Percentiles rank a stretch among this genome's conserved stretches.
phyloP scores from a whole-genome alignment of 1,140 invertebrate species.

The Pseudomyrmex gracilis region DNA sequence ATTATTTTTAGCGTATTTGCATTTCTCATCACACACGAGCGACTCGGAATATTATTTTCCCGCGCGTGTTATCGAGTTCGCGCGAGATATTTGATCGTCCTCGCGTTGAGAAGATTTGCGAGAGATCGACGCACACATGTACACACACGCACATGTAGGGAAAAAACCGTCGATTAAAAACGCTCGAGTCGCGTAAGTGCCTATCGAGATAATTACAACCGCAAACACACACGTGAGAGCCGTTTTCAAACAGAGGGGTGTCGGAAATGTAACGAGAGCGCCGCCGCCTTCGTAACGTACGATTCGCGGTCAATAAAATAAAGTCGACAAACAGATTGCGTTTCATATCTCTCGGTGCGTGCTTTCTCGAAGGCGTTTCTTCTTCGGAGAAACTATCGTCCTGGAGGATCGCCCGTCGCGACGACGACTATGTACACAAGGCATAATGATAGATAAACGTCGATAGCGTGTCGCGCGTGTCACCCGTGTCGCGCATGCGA shows the following conservation, averaged over 20 bases:
- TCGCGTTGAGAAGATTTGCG: too few species aligned
- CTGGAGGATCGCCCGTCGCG: constrained; percentile 3
- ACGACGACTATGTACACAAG: background rate
- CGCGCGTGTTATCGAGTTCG: too few species aligned
- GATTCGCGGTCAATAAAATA: constrained; percentile 21
- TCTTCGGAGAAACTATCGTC: background rate
- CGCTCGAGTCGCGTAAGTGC: too few species aligned
- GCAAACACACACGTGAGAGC: too few species aligned
- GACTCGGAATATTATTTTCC: too few species aligned
- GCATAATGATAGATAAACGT: constrained; percentile 24
- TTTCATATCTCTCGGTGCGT: background rate
- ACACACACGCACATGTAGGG: too few species aligned
- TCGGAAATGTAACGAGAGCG: constrained; percentile 18
- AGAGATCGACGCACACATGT: too few species aligned
- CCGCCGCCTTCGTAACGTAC: background rate
- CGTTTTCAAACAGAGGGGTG: background rate
- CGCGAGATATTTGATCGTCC: too few species aligned
- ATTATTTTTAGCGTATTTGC: too few species aligned
- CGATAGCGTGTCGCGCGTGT: constrained; percentile 30
- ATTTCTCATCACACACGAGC: too few species aligned
- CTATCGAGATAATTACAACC: too few species aligned
- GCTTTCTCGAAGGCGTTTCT: constrained; percentile 30
- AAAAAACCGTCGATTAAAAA: too few species aligned
- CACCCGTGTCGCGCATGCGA: constrained; percentile 10
- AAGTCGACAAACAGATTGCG: constrained; percentile 20